Conservation (phyloP, 2,888 invertebrate genomes). For the Odontothrips loti region DNA sequence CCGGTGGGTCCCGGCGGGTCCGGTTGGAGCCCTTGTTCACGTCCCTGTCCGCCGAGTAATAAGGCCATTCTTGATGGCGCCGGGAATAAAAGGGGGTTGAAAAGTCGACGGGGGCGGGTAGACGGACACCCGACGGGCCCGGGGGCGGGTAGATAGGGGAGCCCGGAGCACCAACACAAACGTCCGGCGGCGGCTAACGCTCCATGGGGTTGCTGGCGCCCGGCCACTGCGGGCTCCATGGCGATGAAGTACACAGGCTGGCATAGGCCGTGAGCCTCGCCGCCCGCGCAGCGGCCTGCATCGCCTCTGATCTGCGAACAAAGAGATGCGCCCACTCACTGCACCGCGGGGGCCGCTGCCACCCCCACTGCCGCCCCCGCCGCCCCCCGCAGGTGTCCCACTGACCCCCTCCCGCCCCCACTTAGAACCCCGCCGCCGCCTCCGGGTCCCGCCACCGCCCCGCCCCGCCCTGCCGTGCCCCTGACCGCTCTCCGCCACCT, state of each 20-base stretch:
- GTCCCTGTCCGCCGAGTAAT: background rate
- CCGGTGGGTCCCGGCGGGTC: too few relatives aligned
- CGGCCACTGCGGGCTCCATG: too few relatives aligned
- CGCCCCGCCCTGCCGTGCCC: constrained; percentile 9
- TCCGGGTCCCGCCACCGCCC: background rate
- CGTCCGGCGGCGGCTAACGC: too few relatives aligned
- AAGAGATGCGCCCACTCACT: background rate
- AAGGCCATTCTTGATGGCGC: constrained; percentile 8
- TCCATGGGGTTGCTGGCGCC: too few relatives aligned
- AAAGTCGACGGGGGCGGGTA: too few relatives aligned
- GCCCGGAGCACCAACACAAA: too few relatives aligned
- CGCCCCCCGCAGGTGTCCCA: background rate
- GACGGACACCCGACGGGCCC: too few relatives aligned
- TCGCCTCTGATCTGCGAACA: background rate
- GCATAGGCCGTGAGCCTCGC: too few relatives aligned
- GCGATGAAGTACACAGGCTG: too few relatives aligned
- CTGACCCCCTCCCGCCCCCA: background rate
- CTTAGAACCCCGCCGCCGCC: too few relatives aligned
- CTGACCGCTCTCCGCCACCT: constrained; percentile 23
- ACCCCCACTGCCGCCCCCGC: background rate
- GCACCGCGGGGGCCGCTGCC: background rate
- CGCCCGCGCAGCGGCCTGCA: background rate
- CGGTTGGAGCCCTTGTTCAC: background rate
- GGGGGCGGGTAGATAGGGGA: too few relatives aligned
- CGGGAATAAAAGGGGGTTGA: too few relatives aligned